These are phyloP conservation scores for Artemisiospiza belli DNA, from an alignment of 2,113 vertebrate species.

Conservation along the genomic window DNA sequence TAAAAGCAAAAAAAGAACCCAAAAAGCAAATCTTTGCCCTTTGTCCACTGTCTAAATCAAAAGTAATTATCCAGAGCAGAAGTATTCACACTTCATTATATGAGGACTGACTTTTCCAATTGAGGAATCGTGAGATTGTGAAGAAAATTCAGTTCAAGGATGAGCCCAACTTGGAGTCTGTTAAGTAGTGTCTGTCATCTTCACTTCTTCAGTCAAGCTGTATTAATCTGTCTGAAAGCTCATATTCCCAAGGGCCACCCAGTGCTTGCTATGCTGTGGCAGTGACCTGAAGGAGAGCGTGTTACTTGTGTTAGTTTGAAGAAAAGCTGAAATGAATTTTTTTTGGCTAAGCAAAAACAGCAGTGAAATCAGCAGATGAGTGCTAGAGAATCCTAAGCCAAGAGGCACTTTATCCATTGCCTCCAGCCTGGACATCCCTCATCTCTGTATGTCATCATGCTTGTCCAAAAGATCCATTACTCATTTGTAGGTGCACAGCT, in stretches of 20 bases:
- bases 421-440: background rate
- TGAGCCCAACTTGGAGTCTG: background rate
- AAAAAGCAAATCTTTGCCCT: background rate
- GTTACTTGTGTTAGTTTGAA: constrained; percentile 5
- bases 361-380: background rate
- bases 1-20: background rate
- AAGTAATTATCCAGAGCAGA: background rate
- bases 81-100: background rate
- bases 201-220: constrained; percentile 47
- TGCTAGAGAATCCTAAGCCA: background rate
- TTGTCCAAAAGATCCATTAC: background rate
- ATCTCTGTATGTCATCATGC: fast-evolving
- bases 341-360: background rate
- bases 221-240: constrained; percentile 69
- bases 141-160: constrained; percentile 18
- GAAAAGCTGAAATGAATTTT: background rate
- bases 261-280: background rate
- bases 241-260: constrained; percentile 24
- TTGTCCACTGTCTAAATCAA: background rate
- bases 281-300: constrained; percentile 47
- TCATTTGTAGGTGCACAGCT: background rate
- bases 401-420: background rate
- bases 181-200: constrained; percentile 36
- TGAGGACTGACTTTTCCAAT: background rate
- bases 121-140: background rate